Evolutionary conservation across 2,888 invertebrate species (phyloP), one percentile per base, ranked within the genome.

Genomic region (Lithosia quadra): DNA sequence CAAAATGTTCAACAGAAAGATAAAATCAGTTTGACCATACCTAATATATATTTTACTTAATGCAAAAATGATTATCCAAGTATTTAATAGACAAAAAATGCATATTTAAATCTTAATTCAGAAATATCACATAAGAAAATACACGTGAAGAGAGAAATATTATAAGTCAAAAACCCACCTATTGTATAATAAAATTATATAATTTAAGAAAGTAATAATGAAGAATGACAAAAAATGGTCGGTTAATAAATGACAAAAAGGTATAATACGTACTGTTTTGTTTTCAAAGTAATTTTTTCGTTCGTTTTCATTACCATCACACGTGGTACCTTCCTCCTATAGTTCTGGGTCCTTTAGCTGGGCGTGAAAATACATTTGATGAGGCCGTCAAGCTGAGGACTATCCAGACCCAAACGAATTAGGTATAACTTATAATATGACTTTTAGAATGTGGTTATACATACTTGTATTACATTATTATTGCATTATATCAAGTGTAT

Each of bases 101-200:
- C 15, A 39, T 39, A 39, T 0, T 0, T 39, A 39, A 2, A 28
- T 28, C 15, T 43, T 43, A 43, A 43, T 18, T 43, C 43, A n/a
- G n/a, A 49, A 49, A 49, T n/a, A n/a, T n/a, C 49, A 49, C 8
- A 43, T 43, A 7, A 43, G n/a, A 49, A n/a, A 49, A n/a, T 49
- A n/a, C 8, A 4, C 9, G n/a, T 9, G 8, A 49, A 49, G 49
- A 49, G 49, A 49, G n/a, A 49, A 49, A 49, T 49, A 49, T 49
- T 49, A 49, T 49, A 5, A 43, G 43, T 43, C 43, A 43, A 18
- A n/a, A 18, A 49, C 49, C 49, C n/a, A 49, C 49, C 49, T 49
- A 49, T 49, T 49, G 49, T 49, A n/a, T 49, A 49, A 49, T 49
- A 9, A n/a, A 49, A n/a, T 49, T 49, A 49, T 49, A 49, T 49